phyloP scores from a whole-genome alignment of 2,113 vertebrate species.

The Silurus asotus region DNA sequence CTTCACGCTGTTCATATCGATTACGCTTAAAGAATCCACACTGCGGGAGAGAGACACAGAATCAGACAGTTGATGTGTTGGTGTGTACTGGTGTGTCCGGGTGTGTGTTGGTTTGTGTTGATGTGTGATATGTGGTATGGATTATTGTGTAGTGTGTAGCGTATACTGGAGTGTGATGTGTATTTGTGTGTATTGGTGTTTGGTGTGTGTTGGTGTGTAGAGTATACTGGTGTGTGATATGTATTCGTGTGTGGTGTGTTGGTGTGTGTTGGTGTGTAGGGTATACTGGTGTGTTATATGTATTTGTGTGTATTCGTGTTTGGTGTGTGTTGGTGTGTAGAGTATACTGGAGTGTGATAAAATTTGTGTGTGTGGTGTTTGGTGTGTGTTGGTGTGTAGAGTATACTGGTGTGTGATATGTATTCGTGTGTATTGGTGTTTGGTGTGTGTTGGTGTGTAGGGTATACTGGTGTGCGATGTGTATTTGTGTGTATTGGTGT shows the following conservation, averaged over 20 bases:
- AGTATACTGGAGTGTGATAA: no score
- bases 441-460: neutral
- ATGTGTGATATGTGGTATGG: no score
- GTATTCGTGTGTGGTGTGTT: no score
- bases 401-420: neutral
- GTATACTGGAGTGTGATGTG: no score
- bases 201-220: neutral
- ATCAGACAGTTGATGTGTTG: neutral
- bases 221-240: neutral
- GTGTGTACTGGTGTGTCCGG: neutral
- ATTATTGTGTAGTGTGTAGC: neutral
- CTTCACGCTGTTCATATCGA: neutral
- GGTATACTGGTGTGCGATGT: neutral
- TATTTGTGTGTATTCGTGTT: no score
- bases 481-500: no score
- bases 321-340: no score
- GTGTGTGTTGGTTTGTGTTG: neutral
- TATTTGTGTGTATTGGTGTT: neutral
- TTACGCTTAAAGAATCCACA: slow-evolving; percentile 42
- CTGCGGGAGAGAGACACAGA: neutral
- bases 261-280: neutral
- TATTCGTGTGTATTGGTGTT: neutral
- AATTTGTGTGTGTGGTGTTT: no score
- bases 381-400: no score
- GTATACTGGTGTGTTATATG: no score